Evolutionary conservation across 2,113 vertebrate species (phyloP).

Genomic region (Planiliza haematocheilus): DNA sequence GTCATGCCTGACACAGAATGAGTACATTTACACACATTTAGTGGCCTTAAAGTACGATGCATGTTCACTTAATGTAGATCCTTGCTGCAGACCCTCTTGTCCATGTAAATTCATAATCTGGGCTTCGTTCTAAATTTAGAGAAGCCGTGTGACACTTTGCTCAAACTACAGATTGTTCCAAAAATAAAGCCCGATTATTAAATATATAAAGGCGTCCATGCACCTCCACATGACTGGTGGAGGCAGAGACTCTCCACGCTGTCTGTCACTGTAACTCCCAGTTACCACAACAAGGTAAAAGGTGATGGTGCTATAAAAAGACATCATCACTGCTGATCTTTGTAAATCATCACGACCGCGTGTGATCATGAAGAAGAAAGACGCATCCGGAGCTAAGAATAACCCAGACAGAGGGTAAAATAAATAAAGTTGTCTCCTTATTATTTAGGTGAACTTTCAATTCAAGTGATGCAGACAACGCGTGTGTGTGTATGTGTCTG

Average conservation of each 20-base stretch:
- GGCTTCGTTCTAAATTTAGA: background rate
- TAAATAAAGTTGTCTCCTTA: background rate
- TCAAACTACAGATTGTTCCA: conserved; percentile 27
- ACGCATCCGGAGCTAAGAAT: conserved; percentile 14
- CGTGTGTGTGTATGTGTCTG: conserved; percentile 3
- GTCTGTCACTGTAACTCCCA: conserved; percentile 30
- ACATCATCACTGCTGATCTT: background rate
- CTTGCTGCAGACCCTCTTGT: background rate
- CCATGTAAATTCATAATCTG: background rate
- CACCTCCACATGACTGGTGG: conserved; percentile 13
- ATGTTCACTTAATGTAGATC: background rate
- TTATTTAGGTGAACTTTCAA: background rate
- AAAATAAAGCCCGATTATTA: conserved; percentile 52
- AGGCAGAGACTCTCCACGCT: too few relatives aligned
- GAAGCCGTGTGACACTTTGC: background rate
- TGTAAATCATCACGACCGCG: background rate
- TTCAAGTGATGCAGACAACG: conserved; percentile 7
- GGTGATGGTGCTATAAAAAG: conserved; percentile 49
- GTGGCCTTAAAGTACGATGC: too few relatives aligned
- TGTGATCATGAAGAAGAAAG: conserved; percentile 7
- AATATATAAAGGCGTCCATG: conserved; percentile 17
- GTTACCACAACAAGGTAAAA: conserved; percentile 30
- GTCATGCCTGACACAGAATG: too few relatives aligned
- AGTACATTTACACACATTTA: too few relatives aligned
- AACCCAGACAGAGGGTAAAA: conserved; percentile 21